Evolutionary conservation across 1,140 invertebrate species (phyloP).

Genomic region (Cotesia chilonis): DNA sequence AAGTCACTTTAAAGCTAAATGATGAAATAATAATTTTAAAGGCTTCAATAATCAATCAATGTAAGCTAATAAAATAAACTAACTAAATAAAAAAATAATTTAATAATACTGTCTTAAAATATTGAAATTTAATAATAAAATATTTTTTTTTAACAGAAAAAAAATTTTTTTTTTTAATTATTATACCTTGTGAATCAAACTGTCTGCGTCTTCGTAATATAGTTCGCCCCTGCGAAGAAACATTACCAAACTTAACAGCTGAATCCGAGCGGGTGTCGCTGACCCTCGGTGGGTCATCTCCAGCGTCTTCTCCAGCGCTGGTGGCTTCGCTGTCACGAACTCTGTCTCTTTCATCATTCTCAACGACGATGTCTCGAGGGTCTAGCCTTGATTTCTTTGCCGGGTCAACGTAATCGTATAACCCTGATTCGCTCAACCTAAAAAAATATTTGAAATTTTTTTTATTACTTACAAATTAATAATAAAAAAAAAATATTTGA

Average conservation of each 20-base stretch:
- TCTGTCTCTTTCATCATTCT: constrained; percentile 51
- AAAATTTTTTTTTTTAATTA: too few species aligned
- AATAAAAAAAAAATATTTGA: background rate
- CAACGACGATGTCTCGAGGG: constrained; percentile 46
- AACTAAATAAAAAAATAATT: too few species aligned
- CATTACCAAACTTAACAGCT: constrained; percentile 41
- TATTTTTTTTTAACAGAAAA: too few species aligned
- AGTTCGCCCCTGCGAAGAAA: constrained; percentile 55
- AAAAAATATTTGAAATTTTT: constrained; percentile 18
- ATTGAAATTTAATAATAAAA: background rate
- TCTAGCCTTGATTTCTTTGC: constrained; percentile 59
- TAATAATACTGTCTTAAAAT: too few species aligned
- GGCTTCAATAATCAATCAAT: constrained; percentile 59
- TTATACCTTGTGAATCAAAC: constrained; percentile 61
- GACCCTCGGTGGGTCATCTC: constrained; percentile 59
- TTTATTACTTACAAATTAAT: background rate
- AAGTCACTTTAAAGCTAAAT: background rate
- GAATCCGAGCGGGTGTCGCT: constrained; percentile 43
- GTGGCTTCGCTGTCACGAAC: constrained; percentile 61
- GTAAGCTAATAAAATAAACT: constrained; percentile 8
- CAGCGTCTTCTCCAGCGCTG: constrained; percentile 62
- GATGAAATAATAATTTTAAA: constrained; percentile 4
- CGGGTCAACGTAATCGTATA: constrained; percentile 57
- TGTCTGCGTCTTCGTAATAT: constrained; percentile 60
- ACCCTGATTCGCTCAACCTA: constrained; percentile 60